phyloP scores from a whole-genome alignment of 2,888 invertebrate species.

The Neria commutata region DNA sequence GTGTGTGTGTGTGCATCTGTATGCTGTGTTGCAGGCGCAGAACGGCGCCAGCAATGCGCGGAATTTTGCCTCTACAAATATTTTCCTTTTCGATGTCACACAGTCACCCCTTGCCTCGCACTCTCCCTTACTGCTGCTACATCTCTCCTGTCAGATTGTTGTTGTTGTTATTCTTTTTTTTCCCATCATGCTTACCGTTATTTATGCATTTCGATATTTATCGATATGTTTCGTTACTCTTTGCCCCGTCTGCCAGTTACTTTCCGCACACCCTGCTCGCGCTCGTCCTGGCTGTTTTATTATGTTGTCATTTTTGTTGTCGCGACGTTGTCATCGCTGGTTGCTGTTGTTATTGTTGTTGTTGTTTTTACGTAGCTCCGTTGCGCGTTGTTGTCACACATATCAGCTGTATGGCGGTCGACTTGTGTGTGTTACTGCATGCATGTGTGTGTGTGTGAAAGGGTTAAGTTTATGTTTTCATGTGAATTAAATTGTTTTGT shows the following conservation, averaged over 20 bases:
- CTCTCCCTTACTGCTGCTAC: neutral
- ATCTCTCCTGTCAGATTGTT: too few species aligned
- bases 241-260: neutral
- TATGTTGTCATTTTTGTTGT: neutral
- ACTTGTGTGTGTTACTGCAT: neutral
- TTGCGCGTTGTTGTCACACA: neutral
- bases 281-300: too few species aligned
- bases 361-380: neutral
- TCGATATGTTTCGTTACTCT: constrained; percentile 18
- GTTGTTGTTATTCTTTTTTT: constrained; percentile 3
- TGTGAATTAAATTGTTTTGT: constrained; percentile 2
- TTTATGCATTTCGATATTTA: constrained; percentile 34
- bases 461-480: neutral
- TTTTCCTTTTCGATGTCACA: neutral
- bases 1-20: too few species aligned
- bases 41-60: too few species aligned
- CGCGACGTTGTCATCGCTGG: neutral
- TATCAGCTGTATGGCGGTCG: neutral
- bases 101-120: too few species aligned
- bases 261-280: too few species aligned
- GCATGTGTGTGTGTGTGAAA: neutral
- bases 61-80: constrained; percentile 7
- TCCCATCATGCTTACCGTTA: constrained; percentile 31
- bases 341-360: neutral
- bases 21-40: too few species aligned